Conservation (phyloP, 2,113 vertebrate genomes). For the Percina caprodes region DNA sequence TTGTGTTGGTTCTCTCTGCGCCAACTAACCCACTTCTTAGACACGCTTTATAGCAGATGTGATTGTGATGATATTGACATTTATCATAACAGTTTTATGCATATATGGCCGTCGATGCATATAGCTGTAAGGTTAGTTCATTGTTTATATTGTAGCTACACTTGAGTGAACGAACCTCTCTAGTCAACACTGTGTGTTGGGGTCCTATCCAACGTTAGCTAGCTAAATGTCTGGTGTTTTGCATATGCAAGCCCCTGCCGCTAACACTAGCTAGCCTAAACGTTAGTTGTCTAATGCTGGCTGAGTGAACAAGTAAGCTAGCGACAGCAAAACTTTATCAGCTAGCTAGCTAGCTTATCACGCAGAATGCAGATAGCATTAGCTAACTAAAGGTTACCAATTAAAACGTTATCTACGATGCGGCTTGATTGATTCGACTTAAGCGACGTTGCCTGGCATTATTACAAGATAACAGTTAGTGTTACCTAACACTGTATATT, state of each 20-base stretch:
- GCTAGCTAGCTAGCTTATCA: background rate
- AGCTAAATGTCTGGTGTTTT: background rate
- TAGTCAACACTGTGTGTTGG: background rate
- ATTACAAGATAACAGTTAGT: background rate
- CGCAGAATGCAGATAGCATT: background rate
- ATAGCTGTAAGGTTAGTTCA: background rate
- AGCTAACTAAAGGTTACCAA: background rate
- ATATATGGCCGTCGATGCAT: background rate
- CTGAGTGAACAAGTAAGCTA: conserved; percentile 18
- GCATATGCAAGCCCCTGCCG: background rate
- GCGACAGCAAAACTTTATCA: background rate
- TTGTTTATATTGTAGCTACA: background rate
- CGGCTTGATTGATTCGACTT: background rate
- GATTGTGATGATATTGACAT: background rate
- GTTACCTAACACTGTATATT: background rate
- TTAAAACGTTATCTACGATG: no score
- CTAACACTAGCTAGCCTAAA: conserved; percentile 12
- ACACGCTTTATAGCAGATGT: background rate
- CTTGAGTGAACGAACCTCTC: background rate
- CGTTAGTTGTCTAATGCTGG: conserved; percentile 10
- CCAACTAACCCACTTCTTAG: background rate
- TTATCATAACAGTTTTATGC: background rate
- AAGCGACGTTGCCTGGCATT: background rate
- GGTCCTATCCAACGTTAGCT: background rate
- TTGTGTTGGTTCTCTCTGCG: conserved; percentile 15